phyloP scores from a whole-genome alignment of 2,888 invertebrate species.

The Odontocerum albicorne region DNA sequence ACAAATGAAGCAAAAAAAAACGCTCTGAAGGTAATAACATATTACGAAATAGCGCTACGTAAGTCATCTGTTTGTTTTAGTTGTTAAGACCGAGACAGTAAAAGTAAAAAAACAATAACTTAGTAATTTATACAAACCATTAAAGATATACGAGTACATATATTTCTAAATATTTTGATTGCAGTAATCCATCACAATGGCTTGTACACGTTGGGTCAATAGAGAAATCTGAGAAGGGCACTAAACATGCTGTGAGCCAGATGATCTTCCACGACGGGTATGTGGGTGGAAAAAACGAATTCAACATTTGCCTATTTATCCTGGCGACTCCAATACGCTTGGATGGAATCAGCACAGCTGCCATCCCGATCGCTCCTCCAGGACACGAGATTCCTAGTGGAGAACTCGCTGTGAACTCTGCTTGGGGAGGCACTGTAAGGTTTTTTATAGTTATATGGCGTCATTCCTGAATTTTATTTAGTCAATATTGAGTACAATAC shows the following conservation, averaged over 20 bases:
- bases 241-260: neutral
- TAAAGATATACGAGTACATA: no score
- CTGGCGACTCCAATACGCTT: neutral
- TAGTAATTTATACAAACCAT: no score
- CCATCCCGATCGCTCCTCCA: slow-evolving; percentile 1
- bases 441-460: no score
- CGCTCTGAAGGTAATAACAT: no score
- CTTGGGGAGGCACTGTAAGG: slow-evolving; percentile 8
- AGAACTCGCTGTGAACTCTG: neutral
- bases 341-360: neutral
- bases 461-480: no score
- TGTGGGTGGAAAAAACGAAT: neutral
- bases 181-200: slow-evolving; percentile 7
- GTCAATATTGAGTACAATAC: no score
- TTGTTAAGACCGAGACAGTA: no score
- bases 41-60: no score
- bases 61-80: no score
- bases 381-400: neutral
- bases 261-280: slow-evolving; percentile 5
- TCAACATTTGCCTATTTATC: neutral
- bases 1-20: no score
- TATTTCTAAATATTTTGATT: no score
- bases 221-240: neutral
- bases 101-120: no score
- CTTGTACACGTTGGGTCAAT: slow-evolving; percentile 3